A percentile compares a stretch with the other conserved stretches of the same genome.
phyloP scores from a whole-genome alignment of 2,797 vertebrate species.

The Atherinosoma microstoma region DNA sequence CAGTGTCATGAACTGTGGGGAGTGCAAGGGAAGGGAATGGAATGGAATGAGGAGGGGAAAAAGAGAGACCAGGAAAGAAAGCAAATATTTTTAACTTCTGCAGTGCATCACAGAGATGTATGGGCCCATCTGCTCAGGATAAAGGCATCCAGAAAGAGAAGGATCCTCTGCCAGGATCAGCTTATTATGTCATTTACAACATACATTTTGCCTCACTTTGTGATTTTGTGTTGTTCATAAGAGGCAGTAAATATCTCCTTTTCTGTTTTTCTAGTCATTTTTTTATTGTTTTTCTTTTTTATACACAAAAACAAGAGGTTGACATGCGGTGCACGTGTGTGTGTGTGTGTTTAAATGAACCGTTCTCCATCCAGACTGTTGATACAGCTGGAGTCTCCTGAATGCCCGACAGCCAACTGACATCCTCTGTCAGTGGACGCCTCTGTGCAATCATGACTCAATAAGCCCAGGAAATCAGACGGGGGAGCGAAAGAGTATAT shows the following conservation, averaged over 20 bases:
- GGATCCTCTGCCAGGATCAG: slow-evolving; percentile 20
- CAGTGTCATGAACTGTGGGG: slow-evolving; percentile 74
- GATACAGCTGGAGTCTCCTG: slow-evolving; percentile 81
- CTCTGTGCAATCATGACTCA: slow-evolving; percentile 80
- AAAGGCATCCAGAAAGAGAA: slow-evolving; percentile 34
- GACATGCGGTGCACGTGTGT: slow-evolving; percentile 17
- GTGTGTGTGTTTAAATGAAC: slow-evolving; percentile 17
- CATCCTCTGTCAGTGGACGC: slow-evolving; percentile 74
- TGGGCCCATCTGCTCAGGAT: slow-evolving; percentile 46
- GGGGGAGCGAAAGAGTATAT: slow-evolving; percentile 42
- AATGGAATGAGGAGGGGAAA: slow-evolving; percentile 52
- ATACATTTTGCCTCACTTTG: slow-evolving; percentile 20
- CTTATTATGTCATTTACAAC: slow-evolving; percentile 46
- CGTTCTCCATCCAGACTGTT: slow-evolving; percentile 67
- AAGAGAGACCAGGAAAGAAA: slow-evolving; percentile 59
- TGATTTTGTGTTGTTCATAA: slow-evolving; percentile 38
- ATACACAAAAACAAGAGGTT: slow-evolving; percentile 24
- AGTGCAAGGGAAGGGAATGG: slow-evolving; percentile 62
- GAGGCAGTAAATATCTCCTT: slow-evolving; percentile 47
- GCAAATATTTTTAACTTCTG: slow-evolving; percentile 75
- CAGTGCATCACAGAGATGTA: slow-evolving; percentile 65
- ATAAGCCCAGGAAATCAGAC: slow-evolving; percentile 72
- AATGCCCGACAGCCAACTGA: slow-evolving; percentile 79
- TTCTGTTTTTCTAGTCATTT: slow-evolving; percentile 38
- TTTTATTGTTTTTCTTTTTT: slow-evolving; percentile 23